Base-by-base conservation (phyloP, 2,113 vertebrate species). In the Progne subis region DNA sequence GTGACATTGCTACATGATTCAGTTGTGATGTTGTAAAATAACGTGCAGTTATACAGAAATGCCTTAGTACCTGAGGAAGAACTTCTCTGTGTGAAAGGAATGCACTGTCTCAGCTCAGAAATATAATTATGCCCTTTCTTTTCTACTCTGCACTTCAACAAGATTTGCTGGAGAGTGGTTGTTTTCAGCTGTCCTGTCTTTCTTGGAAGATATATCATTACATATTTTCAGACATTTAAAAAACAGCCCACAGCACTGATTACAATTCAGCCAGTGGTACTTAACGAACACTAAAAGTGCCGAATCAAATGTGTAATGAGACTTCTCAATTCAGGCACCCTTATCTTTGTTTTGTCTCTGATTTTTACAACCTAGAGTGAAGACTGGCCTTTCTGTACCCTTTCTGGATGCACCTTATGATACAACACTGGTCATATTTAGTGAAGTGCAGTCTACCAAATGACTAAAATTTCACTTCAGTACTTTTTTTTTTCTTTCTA, bases 261-360 rank as follows among this genome's bases (percentile, higher is more conserved):
- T 82, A 86, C 52, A 91, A 47, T 81, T 91, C 79, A 85, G 56
- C 37, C 71, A 64, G 53, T 59, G 63, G 37, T 82, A 69, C 81
- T 90, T 92, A 81, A 69, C 68, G 61, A 84, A 18, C 74, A 74
- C 65, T 95, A 84, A 94, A 96, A 96, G 92, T 95, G 88, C 34
- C 70, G 96, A 93, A 91, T 87, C 57, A 87, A 89, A 86, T 15
- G 21, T 0, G 0, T 55, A 92, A 79, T 57, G 64, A 83, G 86
- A 82, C 31, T 68, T 31, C 19, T 95, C 69, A 52, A 64, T 76
- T 86, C 50, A 47, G 64, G 59, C 31, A 28, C 52, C 52, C 65
- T 95, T 89, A 85, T 87, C 64, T 84, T 89, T 87, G 25, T 57
- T 88, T 92, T 77, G 23, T 72, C 57, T 82, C 75, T 59, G 50